A percentile compares a stretch with the other conserved stretches of the same genome.
These are phyloP conservation scores for Apis dorsata DNA, from an alignment of 1,140 invertebrate genomes.

Conservation along the genomic window DNA sequence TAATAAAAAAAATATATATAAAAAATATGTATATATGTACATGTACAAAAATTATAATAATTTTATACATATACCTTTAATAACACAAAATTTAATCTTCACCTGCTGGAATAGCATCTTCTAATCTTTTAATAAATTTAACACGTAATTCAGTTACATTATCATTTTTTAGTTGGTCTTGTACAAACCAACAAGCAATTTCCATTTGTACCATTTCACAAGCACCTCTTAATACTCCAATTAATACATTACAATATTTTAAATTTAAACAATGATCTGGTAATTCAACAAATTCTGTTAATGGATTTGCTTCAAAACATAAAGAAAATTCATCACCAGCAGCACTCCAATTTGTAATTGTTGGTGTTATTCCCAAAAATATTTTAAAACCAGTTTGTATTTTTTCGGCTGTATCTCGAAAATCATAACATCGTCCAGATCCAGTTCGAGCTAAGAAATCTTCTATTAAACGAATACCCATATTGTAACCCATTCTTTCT, in stretches of 20 bases:
- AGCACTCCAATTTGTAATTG: conserved; percentile 95
- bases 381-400: conserved; percentile 94
- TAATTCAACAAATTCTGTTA: conserved; percentile 99
- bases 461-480: conserved; percentile 98
- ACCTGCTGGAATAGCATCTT: conserved; percentile 98
- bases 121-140: conserved; percentile 96
- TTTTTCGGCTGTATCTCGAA: conserved; percentile 98
- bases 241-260: conserved; percentile 97
- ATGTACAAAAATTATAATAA: neutral
- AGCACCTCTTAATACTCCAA: conserved; percentile 95
- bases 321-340: conserved; percentile 98
- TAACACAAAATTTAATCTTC: conserved; percentile 88
- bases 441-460: conserved; percentile 97
- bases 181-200: conserved; percentile 89
- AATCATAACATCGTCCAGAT: conserved; percentile 94
- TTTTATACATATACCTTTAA: conserved; percentile 11
- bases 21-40: neutral
- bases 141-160: conserved; percentile 95
- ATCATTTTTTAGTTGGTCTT: conserved; percentile 98
- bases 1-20: neutral
- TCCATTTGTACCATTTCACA: conserved; percentile 97
- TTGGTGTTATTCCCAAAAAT: conserved; percentile 94
- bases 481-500: conserved; percentile 97
- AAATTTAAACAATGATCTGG: conserved; percentile 92
- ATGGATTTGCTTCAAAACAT: conserved; percentile 95